Percentiles rank a stretch among this genome's conserved stretches.
phyloP scores from a whole-genome alignment of 2,888 invertebrate genomes.

The Euzophera pinguis region DNA sequence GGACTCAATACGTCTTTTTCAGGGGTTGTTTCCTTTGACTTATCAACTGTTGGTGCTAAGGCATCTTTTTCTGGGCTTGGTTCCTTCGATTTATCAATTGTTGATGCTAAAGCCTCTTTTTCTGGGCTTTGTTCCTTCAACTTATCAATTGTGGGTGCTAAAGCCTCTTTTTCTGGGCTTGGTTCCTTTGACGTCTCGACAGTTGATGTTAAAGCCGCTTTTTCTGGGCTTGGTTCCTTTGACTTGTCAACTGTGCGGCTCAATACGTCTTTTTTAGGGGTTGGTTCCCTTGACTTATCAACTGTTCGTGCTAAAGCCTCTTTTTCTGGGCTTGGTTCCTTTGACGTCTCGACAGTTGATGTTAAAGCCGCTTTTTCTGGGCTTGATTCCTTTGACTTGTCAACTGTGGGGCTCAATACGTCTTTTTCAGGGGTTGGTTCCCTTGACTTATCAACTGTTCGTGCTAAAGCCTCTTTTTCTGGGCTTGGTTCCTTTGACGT shows the following conservation, averaged over 20 bases:
- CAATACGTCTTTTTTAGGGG: conserved; percentile 5
- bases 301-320: not conserved
- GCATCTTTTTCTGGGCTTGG: not conserved
- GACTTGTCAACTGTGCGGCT: not conserved
- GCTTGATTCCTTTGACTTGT: not conserved
- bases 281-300: conserved; percentile 6
- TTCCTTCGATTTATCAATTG: not conserved
- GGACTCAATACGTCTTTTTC: conserved; percentile 9
- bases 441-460: not conserved
- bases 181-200: not conserved
- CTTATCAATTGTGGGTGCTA: not conserved
- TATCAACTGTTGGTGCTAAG: not conserved
- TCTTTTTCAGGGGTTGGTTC: not conserved
- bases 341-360: not conserved
- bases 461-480: not conserved
- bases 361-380: not conserved
- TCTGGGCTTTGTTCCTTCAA: not conserved
- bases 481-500: not conserved
- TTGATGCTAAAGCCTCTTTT: not conserved
- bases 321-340: conserved; percentile 3
- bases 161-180: not conserved
- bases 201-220: not conserved
- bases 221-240: not conserved
- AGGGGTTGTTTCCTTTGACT: conserved; percentile 4
- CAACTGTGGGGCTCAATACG: not conserved